Evolutionary conservation across 2,113 vertebrate genomes (phyloP), one percentile per base, ranked within the genome.

Genomic region (Crotalus viridis): DNA sequence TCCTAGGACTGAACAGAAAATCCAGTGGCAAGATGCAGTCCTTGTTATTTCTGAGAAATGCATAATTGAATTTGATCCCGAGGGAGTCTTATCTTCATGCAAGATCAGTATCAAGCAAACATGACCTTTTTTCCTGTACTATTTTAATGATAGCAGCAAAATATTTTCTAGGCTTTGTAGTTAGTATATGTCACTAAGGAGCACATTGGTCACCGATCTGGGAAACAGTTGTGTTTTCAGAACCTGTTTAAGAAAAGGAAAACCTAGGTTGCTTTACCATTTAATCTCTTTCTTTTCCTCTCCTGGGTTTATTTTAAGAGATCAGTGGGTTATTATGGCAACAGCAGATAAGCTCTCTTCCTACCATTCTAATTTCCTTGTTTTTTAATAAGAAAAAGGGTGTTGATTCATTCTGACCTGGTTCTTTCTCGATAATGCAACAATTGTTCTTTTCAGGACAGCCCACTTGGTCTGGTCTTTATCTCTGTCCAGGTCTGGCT

Each of bases 301-400:
- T 51, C 26, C 3, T 39, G 46, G 24, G 46, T 85, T 46, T 48
- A 5, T 86, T 55, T 43, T 26, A 48, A 89, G 64, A 89, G 74
- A 86, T 92, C 88, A 64, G n/a, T 69, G 55, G 89, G 81, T 86
- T 64, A 61, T 90, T 92, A 86, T 85, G 81, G 81, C 26, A 69
- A 74, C 24, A 39, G 57, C 51, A 90, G 93, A 89, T 94, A 92
- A 92, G 91, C 81, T 26, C 74, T 54, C n/a, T 91, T 33, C 55
- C 0, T 54, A 26, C 43, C 21, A 61, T 22, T 26, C 48, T 92
- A 10, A 89, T 74, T 91, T 92, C 91, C 81, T 89, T 87, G 74
- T 74, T 91, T 91, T 92, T 33, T 55, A 48, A n/a, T 81, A 3
- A 3, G 21, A 22, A 33, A 17, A 10, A 7, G 33, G 69, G 87